phyloP scores from a whole-genome alignment of 2,797 vertebrate genomes.

The Sparidentex hasta region DNA sequence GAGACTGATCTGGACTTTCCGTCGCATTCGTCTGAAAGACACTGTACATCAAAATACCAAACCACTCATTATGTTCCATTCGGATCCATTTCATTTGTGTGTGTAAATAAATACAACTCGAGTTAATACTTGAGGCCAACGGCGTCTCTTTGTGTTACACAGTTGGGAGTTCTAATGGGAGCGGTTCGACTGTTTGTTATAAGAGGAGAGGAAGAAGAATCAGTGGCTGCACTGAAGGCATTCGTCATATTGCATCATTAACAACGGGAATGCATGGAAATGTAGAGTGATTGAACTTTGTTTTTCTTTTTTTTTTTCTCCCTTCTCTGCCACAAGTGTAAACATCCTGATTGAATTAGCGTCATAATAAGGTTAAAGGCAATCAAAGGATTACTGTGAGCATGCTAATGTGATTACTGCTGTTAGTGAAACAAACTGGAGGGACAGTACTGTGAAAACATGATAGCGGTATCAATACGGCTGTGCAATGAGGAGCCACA shows the following conservation, averaged over 20 bases:
- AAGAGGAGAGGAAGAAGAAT: neutral
- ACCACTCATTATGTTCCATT: neutral
- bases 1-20: no score
- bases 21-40: neutral
- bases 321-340: conserved; percentile 1
- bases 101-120: no score
- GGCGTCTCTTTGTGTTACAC: neutral
- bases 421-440: conserved; percentile 10
- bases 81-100: neutral
- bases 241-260: conserved; percentile 17
- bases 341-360: conserved; percentile 40
- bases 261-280: conserved; percentile 6
- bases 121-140: no score
- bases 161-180: neutral
- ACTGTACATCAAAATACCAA: neutral
- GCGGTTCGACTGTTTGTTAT: neutral
- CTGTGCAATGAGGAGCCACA: neutral
- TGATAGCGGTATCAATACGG: conserved; percentile 8
- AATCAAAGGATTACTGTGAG: conserved; percentile 27
- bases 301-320: neutral
- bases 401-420: conserved; percentile 40
- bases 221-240: neutral
- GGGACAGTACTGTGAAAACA: conserved; percentile 7
- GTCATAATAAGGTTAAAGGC: conserved; percentile 29
- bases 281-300: conserved; percentile 11